Percentiles rank a stretch among this genome's conserved stretches.
These are phyloP conservation scores for Lethrus apterus DNA, from an alignment of 1,140 invertebrate species.

Conservation along the genomic window DNA sequence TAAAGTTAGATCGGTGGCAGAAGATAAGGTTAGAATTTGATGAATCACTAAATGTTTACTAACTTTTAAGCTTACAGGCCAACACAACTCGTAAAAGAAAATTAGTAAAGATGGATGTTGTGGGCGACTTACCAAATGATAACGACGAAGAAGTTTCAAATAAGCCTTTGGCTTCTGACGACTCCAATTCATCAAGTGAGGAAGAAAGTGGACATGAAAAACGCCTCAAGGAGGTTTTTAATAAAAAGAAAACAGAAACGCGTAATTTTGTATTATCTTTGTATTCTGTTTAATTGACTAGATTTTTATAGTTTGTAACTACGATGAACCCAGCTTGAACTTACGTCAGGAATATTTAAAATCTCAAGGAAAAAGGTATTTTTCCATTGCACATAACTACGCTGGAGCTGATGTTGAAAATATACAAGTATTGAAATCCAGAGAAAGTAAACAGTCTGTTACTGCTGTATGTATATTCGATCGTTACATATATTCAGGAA, in stretches of 20 bases:
- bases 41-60: too few relatives aligned
- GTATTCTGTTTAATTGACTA: not conserved
- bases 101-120: conserved; percentile 48
- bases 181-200: conserved; percentile 58
- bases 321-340: too few relatives aligned
- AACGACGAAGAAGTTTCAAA: conserved; percentile 43
- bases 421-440: conserved; percentile 52
- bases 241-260: conserved; percentile 57
- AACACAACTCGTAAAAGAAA: conserved; percentile 38
- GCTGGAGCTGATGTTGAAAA: conserved; percentile 44
- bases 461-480: conserved; percentile 73
- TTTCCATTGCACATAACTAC: conserved; percentile 64
- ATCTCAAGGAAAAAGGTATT: conserved; percentile 70
- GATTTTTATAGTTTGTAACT: too few relatives aligned
- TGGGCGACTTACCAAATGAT: too few relatives aligned
- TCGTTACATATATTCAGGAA: conserved; percentile 70
- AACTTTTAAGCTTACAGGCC: conserved; percentile 1
- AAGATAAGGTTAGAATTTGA: too few relatives aligned
- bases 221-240: conserved; percentile 75
- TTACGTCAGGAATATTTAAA: conserved; percentile 63
- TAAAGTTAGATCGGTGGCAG: too few relatives aligned
- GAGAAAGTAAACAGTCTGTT: conserved; percentile 68
- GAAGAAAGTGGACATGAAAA: conserved; percentile 84
- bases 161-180: conserved; percentile 47
- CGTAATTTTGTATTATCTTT: conserved; percentile 23